Evolutionary conservation across 2,797 vertebrate species (phyloP).

Genomic region (Dermochelys coriacea): DNA sequence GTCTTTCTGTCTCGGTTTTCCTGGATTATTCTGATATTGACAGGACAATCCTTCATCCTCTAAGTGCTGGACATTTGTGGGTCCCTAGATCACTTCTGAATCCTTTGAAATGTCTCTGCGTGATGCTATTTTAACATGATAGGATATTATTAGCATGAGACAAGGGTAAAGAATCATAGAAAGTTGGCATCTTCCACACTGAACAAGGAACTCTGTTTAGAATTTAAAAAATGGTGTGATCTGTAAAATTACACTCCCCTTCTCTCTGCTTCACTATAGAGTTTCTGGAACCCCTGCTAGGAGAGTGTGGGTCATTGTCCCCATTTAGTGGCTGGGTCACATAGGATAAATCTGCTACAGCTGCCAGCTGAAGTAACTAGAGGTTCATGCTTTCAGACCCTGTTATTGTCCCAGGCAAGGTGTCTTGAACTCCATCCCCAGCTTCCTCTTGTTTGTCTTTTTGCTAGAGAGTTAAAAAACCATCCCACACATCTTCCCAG

Average conservation of each 20-base stretch:
- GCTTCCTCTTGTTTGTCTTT: fast-evolving
- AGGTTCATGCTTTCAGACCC: neutral
- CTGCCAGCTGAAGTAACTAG: neutral
- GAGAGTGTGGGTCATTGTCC: neutral
- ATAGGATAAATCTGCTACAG: neutral
- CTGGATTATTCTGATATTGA: neutral
- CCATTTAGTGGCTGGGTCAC: neutral
- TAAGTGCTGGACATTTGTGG: neutral
- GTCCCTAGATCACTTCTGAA: neutral
- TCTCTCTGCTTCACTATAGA: neutral
- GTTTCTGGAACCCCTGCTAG: neutral
- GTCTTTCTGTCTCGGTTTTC: neutral
- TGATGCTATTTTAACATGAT: neutral
- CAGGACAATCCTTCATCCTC: neutral
- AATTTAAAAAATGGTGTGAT: neutral
- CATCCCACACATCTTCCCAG: fast-evolving
- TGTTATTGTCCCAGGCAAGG: neutral
- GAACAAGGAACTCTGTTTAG: neutral
- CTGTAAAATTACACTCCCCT: too few species aligned
- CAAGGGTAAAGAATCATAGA: neutral
- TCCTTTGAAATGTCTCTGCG: neutral
- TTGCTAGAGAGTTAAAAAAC: neutral
- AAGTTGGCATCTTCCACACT: neutral
- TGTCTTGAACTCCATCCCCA: neutral
- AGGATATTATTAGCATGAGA: neutral